Base-by-base conservation (phyloP, 2,888 invertebrate genomes). In the Hipparchia semele region DNA sequence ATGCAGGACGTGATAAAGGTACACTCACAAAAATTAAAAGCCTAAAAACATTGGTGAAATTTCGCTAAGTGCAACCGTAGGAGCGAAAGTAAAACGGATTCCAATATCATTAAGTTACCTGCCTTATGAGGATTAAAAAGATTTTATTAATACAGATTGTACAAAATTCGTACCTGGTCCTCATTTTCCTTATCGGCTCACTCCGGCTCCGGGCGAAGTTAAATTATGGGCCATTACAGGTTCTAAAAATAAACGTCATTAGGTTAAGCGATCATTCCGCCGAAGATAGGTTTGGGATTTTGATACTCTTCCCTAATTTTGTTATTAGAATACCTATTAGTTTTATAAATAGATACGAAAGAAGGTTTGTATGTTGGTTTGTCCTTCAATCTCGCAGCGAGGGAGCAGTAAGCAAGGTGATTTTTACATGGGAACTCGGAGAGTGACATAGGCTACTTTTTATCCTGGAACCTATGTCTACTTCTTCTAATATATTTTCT, bases 191-290 rank as follows among this genome's bases (percentile, higher is more conserved):
- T 75, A 75, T 73, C 73, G 45, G 56, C 64, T 62, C 49, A 45
- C 64, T 74, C 53, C 68, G 53, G 56, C 56, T 49, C 33, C 74
- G 53, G 75, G 61, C 51, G 51, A 61, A 66, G 68, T 66, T 73
- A 73, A 73, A 71, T 71, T 71, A 73, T 71, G 65, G 56, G 51
- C 75, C 73, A 71, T 75, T 75, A 70, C 61, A 45, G 64, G 33
- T 68, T 53, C 71, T 75, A 75, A 75, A 75, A 73, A 75, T 73
- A 75, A 70, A 71, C 51, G 46, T 53, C 69, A 66, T 66, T 60
- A 71, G 39, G 53, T 66, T 59, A 68, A 62, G 56, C 61, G 70
- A 71, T 71, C 74, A 62, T 70, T 72, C 68, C 53, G 66, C 59
- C 56, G 61, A 72, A 51, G 49, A 68, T 68, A 7, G 33, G 51